Base-by-base conservation (phyloP, 2,113 vertebrate species). In the Myiopsitta monachus region DNA sequence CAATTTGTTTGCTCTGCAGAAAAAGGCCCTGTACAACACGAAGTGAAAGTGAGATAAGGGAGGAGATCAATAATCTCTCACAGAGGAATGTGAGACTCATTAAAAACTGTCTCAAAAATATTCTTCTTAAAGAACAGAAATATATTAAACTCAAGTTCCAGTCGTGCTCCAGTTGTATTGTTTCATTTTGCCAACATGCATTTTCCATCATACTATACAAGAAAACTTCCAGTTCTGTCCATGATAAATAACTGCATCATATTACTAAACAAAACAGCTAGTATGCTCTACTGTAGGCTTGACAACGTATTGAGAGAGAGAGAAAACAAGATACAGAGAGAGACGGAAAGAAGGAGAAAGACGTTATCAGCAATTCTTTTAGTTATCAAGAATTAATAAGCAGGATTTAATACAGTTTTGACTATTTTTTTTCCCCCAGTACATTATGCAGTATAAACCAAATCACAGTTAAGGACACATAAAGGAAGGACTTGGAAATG, bases 181-280 rank as follows among this genome's bases (percentile, higher is more conserved):
- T 62, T 91, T 82, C 36, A 22, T 79, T 91, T 1, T 7, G 38
- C 23, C 26, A 78, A 54, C 2, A 8, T 39, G 9, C 6, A 68
- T 82, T 94, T 84, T 47, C 57, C 27, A 30, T 89, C 89, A 43
- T 54, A 38, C 44, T 95, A 49, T 26, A 36, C 30, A 87, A 79
- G 18, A 61, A 47, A 33, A 47, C 68, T 89, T 85, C 36, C n/a
- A 63, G 1, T 61, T 63, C 70, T 68, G 39, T 11, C 24, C 18
- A 14, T 44, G 57, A 85, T 75, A 91, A 91, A 61, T 21, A 80
- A 22, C 38, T 57, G 12, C 54, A 82, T 57, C 19, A 3, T 28
- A 31, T 66, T 64, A 30, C 21, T 72, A 51, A 87, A 54, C 33
- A 47, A 26, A 82, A 39, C 14, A 84, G 33, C 54, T 78, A 54